Evolutionary conservation across 2,888 invertebrate species (phyloP), one percentile per base, ranked within the genome.

Genomic region (Patella pellucida): DNA sequence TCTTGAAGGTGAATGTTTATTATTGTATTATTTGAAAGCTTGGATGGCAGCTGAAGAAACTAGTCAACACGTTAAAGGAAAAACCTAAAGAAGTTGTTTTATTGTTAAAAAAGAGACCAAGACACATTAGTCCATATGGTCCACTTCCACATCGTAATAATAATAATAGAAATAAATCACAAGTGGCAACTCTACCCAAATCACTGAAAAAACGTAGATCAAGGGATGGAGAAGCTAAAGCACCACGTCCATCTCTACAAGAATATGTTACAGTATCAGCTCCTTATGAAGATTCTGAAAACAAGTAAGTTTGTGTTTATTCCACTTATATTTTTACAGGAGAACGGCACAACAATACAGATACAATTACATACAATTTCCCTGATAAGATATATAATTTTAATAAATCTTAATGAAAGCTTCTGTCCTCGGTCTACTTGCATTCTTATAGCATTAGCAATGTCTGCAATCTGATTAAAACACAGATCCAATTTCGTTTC

Each of bases 21-120:
- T 68, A 73, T 19, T 4, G 19, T 31, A 52, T 68, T 14, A 4
- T 56, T 72, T 52, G 5, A 2, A 75, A 94, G 94, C 94, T 96
- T 79, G 96, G 96, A 1, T 96, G 96, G 96, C 95, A 95, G 85
- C 93, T 94, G 75, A 94, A 95, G 87, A 95, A 95, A 82, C 92
- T 95, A 84, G 93, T 94, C 79, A 92, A 95, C 75, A 93, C 95
- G 77, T 85, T 92, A 82, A 94, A 94, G 84, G 95, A 95, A 87
- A 95, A 95, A 78, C 94, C 95, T 19, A 94, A 95, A n/a, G 95
- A 96, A 89, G 94, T 96, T 71, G 93, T 95, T 71, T 91, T 97
- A 68, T 95, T 96, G 0, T 91, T 96, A 68, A 96, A 96, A 90
- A 95, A 96, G 87, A 92, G 96, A 16, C 96, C 96, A 0, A 93